phyloP scores from a whole-genome alignment of 2,113 vertebrate species.

The Oenanthe melanoleuca region DNA sequence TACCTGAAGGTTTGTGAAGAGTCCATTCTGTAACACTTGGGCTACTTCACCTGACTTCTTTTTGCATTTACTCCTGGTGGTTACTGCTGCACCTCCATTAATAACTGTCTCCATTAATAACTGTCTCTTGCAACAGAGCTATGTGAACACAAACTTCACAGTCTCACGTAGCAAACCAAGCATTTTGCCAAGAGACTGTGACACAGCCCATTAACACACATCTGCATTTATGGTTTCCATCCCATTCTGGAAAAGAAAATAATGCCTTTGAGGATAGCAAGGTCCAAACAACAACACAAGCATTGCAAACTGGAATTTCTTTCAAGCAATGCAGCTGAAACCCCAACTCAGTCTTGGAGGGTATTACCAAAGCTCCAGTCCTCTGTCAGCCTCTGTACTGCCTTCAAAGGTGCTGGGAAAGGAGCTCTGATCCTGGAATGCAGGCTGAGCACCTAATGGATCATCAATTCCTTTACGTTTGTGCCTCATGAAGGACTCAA shows the following conservation, averaged over 20 bases:
- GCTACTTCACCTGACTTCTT: neutral
- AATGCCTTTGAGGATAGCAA: neutral
- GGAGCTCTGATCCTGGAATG: neutral
- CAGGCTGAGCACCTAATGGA: neutral
- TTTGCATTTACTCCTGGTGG: neutral
- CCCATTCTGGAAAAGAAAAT: neutral
- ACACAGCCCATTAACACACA: neutral
- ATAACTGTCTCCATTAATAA: neutral
- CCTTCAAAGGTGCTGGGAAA: neutral
- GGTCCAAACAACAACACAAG: neutral
- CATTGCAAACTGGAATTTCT: neutral
- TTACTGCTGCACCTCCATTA: neutral
- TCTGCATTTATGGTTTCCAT: neutral
- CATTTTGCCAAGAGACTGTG: neutral
- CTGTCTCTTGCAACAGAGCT: neutral
- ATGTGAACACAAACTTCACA: neutral
- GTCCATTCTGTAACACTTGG: neutral
- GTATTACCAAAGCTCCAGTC: neutral
- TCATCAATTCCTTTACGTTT: neutral
- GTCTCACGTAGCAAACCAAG: neutral
- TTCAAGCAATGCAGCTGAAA: neutral
- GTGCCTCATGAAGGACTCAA: neutral
- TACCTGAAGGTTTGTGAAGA: neutral
- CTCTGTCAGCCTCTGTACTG: neutral
- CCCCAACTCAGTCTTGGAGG: neutral